Evolutionary conservation across 1,140 invertebrate species (phyloP).

Genomic region (Papilio polyxenes): DNA sequence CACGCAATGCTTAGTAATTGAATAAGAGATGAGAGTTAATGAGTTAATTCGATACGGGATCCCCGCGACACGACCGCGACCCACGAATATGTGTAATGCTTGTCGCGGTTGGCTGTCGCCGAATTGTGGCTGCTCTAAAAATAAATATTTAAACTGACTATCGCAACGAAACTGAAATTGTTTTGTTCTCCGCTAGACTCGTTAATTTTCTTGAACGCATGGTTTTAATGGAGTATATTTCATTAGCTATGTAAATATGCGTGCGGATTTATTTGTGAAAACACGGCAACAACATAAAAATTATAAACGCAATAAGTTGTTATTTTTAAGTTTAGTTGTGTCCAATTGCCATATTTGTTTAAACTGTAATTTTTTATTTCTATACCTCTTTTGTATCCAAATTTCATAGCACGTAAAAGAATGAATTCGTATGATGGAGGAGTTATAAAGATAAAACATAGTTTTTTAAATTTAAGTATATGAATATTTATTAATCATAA

Average conservation of each 20-base stretch:
- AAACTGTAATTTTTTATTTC: neutral
- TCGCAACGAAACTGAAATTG: constrained; percentile 38
- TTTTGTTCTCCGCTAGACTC: constrained; percentile 37
- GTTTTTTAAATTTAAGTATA: constrained; percentile 4
- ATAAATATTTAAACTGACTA: constrained; percentile 41
- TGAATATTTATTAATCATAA: constrained; percentile 22
- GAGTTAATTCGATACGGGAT: constrained; percentile 35
- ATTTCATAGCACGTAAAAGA: neutral
- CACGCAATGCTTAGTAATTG: constrained; percentile 6
- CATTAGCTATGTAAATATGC: constrained; percentile 19
- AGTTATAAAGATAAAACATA: neutral
- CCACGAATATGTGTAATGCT: constrained; percentile 34
- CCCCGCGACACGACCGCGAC: constrained; percentile 21
- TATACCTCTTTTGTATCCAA: neutral
- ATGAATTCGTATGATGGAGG: neutral
- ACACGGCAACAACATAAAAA: constrained; percentile 16
- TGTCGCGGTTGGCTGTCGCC: constrained; percentile 38
- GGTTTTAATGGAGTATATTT: constrained; percentile 27
- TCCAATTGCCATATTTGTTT: constrained; percentile 18
- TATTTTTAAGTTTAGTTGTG: constrained; percentile 3
- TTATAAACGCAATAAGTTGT: neutral
- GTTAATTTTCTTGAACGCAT: constrained; percentile 29
- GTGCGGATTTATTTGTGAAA: constrained; percentile 12
- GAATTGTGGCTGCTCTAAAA: constrained; percentile 36
- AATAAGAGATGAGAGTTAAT: constrained; percentile 15